phyloP scores from a whole-genome alignment of 2,797 vertebrate genomes.

The Tachyglossus aculeatus region DNA sequence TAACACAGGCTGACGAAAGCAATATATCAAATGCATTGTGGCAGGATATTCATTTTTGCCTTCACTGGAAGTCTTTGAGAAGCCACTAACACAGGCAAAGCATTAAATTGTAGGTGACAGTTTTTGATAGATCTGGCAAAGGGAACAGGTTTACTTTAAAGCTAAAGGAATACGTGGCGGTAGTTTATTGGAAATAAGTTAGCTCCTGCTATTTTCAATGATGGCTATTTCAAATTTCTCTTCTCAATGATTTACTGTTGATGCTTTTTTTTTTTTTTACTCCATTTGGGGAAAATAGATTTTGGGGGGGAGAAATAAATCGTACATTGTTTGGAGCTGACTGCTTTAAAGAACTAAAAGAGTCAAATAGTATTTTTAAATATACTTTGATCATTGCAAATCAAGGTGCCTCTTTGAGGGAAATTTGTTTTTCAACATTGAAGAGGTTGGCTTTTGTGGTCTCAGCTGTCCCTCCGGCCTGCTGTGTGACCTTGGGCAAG shows the following conservation, averaged over 20 bases:
- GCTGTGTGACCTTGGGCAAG: not conserved
- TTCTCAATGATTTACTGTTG: not conserved
- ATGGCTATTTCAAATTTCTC: not conserved
- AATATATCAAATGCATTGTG: constrained; percentile 21
- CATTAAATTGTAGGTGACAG: constrained; percentile 47
- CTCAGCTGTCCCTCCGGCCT: no score
- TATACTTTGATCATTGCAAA: no score
- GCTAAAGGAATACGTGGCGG: constrained; percentile 5
- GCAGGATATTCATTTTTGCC: not conserved
- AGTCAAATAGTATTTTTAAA: no score
- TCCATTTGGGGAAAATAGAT: not conserved
- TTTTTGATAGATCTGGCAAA: constrained; percentile 58
- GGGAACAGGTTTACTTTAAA: constrained; percentile 52
- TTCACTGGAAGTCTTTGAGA: constrained; percentile 8
- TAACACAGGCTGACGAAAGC: constrained; percentile 35
- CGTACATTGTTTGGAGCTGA: no score
- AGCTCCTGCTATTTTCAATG: not conserved
- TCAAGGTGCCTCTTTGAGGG: no score
- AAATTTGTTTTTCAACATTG: no score
- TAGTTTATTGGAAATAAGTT: constrained; percentile 6
- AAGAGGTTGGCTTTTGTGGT: no score
- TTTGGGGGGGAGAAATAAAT: no score
- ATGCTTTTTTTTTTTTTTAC: not conserved
- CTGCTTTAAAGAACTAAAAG: no score
- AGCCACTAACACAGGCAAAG: constrained; percentile 5